These are phyloP conservation scores for Magallana ariakensis DNA, from an alignment of 1,140 invertebrate genomes.

Conservation along the genomic window DNA sequence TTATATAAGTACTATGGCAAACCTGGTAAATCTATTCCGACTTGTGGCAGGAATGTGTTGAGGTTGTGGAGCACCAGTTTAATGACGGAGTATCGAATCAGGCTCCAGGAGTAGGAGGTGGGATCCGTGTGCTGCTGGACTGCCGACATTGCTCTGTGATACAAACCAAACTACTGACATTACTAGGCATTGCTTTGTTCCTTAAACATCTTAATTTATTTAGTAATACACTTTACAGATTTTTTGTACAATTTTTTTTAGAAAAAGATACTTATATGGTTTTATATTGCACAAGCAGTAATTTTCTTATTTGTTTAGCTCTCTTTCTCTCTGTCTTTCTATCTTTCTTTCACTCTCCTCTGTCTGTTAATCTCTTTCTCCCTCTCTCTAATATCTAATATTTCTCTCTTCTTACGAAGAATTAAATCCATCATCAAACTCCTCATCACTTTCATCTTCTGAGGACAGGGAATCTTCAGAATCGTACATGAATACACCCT, in stretches of 20 bases:
- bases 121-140: slow-evolving; percentile 91
- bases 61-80: slow-evolving; percentile 91
- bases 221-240: no score
- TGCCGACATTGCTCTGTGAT: slow-evolving; percentile 68
- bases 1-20: slow-evolving; percentile 43
- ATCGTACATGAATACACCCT: slow-evolving; percentile 90
- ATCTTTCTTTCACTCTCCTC: not conserved
- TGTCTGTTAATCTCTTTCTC: not conserved
- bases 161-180: not conserved
- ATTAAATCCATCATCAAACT: slow-evolving; percentile 81
- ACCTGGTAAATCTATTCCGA: slow-evolving; percentile 95
- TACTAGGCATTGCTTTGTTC: no score
- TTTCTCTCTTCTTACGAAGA: slow-evolving; percentile 82
- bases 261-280: no score
- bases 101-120: slow-evolving; percentile 95
- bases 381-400: not conserved
- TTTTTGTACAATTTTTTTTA: no score
- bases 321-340: not conserved
- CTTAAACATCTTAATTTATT: no score
- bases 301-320: not conserved
- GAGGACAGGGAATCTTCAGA: slow-evolving; percentile 87
- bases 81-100: slow-evolving; percentile 93
- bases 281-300: no score
- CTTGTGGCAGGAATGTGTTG: slow-evolving; percentile 88
- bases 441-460: slow-evolving; percentile 83